phyloP scores from a whole-genome alignment of 2,888 invertebrate species.

The Seira ritae region DNA sequence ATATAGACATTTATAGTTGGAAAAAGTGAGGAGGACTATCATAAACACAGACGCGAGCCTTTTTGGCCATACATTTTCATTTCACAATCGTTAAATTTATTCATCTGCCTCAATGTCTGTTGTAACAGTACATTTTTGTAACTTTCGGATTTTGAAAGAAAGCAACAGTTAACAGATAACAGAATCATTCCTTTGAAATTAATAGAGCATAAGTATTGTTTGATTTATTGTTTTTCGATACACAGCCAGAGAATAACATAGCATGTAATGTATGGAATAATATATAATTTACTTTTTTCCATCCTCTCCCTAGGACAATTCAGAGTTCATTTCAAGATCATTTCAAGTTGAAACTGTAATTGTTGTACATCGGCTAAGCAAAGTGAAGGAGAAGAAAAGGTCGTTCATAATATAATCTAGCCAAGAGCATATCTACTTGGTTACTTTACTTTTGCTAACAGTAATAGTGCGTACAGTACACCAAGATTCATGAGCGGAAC shows the following conservation, averaged over 20 bases:
- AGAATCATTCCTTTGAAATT: constrained; percentile 4
- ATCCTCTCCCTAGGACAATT: constrained; percentile 34
- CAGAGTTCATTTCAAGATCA: constrained; percentile 59
- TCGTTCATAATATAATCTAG: not conserved
- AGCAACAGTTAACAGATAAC: constrained; percentile 50
- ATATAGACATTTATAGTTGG: too few relatives aligned
- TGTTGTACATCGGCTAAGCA: constrained; percentile 52
- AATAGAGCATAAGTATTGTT: not conserved
- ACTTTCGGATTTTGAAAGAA: constrained; percentile 38
- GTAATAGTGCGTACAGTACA: constrained; percentile 16
- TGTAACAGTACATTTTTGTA: constrained; percentile 2
- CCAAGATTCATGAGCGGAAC: constrained; percentile 45
- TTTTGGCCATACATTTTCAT: not conserved
- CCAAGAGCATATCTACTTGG: not conserved
- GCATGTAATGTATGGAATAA: too few relatives aligned
- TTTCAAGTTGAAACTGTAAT: constrained; percentile 64
- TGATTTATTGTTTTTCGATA: constrained; percentile 7
- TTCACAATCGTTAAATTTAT: constrained; percentile 16
- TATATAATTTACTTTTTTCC: too few relatives aligned
- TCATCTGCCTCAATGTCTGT: not conserved
- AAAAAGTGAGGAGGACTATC: too few relatives aligned
- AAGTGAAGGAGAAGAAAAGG: not conserved
- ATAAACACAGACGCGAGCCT: not conserved
- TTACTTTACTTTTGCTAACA: not conserved
- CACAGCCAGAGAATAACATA: not conserved